Evolutionary conservation across 2,797 vertebrate species (phyloP).

Genomic region (Pyrocephalus nanus): DNA sequence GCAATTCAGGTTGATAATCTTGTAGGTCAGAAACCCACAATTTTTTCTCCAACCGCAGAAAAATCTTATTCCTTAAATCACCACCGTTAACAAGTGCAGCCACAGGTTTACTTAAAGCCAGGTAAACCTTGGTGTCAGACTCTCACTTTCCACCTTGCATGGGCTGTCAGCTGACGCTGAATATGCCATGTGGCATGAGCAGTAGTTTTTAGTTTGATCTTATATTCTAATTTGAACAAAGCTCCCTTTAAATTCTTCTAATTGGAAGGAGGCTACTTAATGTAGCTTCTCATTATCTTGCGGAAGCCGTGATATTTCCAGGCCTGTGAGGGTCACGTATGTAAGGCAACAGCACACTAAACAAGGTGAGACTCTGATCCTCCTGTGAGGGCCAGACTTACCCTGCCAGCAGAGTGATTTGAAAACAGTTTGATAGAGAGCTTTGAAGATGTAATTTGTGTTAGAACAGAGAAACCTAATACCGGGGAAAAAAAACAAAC

Average conservation of each 20-base stretch:
- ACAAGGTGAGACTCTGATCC: not conserved
- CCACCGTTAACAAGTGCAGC: not conserved
- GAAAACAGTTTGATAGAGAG: not conserved
- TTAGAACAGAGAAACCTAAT: not conserved
- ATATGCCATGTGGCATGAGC: rapidly evolving
- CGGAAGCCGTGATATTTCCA: not conserved
- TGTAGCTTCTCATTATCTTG: not conserved
- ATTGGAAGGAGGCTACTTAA: not conserved
- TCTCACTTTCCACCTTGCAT: not conserved
- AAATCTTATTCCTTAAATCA: not conserved
- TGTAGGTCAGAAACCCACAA: not conserved
- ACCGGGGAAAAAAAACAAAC: rapidly evolving
- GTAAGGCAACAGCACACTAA: not conserved
- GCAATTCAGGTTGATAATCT: not conserved
- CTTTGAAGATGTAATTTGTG: not conserved
- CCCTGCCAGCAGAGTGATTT: not conserved
- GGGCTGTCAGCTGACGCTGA: not conserved
- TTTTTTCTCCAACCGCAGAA: not conserved
- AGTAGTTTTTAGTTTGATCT: not conserved
- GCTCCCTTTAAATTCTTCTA: rapidly evolving
- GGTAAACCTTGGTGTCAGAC: not conserved
- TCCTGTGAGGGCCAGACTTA: rapidly evolving
- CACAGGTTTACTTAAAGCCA: not conserved
- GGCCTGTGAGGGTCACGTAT: not conserved
- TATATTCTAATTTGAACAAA: not conserved